These are phyloP conservation scores for Cathartes aura DNA, from an alignment of 2,113 vertebrate genomes.

Conservation along the genomic window DNA sequence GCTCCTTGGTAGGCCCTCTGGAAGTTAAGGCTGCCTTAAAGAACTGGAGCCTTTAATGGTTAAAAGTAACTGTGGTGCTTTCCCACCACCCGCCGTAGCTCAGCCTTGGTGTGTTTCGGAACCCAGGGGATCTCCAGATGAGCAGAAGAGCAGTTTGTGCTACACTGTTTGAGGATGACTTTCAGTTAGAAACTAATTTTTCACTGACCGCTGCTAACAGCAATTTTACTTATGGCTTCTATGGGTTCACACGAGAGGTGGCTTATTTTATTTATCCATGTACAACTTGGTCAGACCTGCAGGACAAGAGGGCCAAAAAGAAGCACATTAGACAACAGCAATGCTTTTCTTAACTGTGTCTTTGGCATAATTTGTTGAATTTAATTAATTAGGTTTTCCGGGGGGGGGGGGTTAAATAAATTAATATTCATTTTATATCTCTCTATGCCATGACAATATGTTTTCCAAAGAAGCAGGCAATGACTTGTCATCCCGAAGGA, in stretches of 20 bases:
- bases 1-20: background rate
- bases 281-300: background rate
- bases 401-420: background rate
- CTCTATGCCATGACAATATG: background rate
- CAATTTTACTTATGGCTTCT: background rate
- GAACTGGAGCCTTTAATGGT: background rate
- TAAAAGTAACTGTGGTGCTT: background rate
- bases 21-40: background rate
- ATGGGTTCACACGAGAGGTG: fast-evolving
- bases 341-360: background rate
- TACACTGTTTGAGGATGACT: background rate
- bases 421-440: background rate
- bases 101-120: background rate
- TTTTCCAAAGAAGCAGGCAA: background rate
- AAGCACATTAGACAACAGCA: background rate
- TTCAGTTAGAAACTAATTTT: background rate
- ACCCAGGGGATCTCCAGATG: background rate
- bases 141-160: background rate
- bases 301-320: background rate
- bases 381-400: background rate
- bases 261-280: background rate
- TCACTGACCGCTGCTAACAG: background rate
- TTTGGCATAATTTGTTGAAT: background rate
- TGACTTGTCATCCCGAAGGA: background rate
- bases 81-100: fast-evolving